Evolutionary conservation across 2,113 vertebrate species (phyloP), one percentile per base, ranked within the genome.

Genomic region (Phalacrocorax carbo): DNA sequence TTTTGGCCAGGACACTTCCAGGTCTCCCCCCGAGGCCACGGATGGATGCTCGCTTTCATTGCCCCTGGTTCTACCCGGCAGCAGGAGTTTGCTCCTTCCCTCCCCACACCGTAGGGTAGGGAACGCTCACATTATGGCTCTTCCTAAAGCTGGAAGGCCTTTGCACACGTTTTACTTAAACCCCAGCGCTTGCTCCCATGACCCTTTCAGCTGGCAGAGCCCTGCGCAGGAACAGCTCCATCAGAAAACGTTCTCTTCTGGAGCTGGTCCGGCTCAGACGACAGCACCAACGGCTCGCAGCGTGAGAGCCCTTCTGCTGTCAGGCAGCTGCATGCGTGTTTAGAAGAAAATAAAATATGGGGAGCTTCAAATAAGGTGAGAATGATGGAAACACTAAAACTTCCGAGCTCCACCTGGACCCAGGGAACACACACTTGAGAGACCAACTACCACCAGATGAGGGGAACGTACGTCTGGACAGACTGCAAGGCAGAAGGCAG

Each of bases 381-480:
- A 65, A 54, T 9, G 30, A 49, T 13, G n/a, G 52, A 70, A 90
- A 42, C 4, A 11, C 48, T 27, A 34, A 46, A 72, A 66, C 15
- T 55, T 65, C 65, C 1, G 6, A 14, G 21, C 36, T 85, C 30
- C 42, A 36, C 36, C 46, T 75, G 85, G 49, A 73, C 48, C 26
- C 9, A 9, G 72, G n/a, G 46, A 21, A 64, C 0, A 34, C 65
- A 61, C 40, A 60, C 0, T 3, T 1, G 1, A 82, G 55, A 29
- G 36, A 57, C 44, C 27, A 60, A 29, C 44, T 7, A 10, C 15
- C n/a, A 3, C 25, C 26, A 40, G 34, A 21, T 3, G 27, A 57
- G 52, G 51, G 46, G 64, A 73, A 81, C 20, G 7, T 2, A 15
- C 0, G 5, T 10, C 30, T 1, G 3, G 58, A 29, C 11, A 26